Evolutionary conservation across 2,888 invertebrate genomes (phyloP).

Genomic region (Parelbella ahira): DNA sequence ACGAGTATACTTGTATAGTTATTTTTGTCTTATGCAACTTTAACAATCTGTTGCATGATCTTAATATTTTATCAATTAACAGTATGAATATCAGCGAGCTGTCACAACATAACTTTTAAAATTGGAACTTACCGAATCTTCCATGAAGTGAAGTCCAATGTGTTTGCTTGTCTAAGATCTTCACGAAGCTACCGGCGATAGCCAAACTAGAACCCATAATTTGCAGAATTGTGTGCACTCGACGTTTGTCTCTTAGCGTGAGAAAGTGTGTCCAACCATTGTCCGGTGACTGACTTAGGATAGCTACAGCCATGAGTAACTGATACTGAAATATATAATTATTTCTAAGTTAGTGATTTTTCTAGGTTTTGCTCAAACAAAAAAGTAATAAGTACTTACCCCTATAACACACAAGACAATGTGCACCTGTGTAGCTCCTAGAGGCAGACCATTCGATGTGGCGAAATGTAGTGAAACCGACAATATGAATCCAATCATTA

Average conservation of each 20-base stretch:
- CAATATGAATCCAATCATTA: constrained; percentile 54
- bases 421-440: constrained; percentile 46
- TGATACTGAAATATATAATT: constrained; percentile 65
- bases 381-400: too few species aligned
- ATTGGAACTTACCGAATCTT: constrained; percentile 44
- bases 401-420: constrained; percentile 60
- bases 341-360: too few species aligned
- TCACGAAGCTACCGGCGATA: constrained; percentile 51
- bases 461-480: constrained; percentile 44
- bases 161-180: constrained; percentile 40
- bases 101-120: too few species aligned
- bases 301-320: constrained; percentile 61
- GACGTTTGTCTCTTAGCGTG: constrained; percentile 50
- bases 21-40: too few species aligned
- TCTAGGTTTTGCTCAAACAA: too few species aligned
- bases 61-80: too few species aligned
- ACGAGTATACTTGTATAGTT: too few species aligned
- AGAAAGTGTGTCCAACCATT: constrained; percentile 57
- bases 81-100: too few species aligned
- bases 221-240: constrained; percentile 59
- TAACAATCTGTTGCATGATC: not conserved
- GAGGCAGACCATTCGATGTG: constrained; percentile 43
- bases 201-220: constrained; percentile 55
- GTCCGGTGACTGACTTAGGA: constrained; percentile 49
- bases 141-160: constrained; percentile 56